phyloP scores from a whole-genome alignment of 2,888 invertebrate species.

The Sphaerophoria taeniata region DNA sequence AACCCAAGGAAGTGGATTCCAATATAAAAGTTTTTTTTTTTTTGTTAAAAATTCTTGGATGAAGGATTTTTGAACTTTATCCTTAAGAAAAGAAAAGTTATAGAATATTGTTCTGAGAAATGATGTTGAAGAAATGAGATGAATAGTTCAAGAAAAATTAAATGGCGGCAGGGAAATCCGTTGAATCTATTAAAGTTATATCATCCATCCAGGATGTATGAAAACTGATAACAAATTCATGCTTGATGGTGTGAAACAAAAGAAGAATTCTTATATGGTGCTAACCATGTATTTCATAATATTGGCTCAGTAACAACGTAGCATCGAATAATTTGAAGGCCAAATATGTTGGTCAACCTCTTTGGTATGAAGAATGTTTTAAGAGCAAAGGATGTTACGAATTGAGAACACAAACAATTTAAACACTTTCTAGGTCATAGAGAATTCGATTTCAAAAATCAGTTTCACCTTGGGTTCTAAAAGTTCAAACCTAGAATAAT shows the following conservation, averaged over 20 bases:
- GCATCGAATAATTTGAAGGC: too few species aligned
- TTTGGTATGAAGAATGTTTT: too few species aligned
- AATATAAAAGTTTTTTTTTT: slow-evolving; percentile 41
- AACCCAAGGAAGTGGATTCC: background rate
- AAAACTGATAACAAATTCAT: slow-evolving; percentile 10
- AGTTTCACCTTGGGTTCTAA: too few species aligned
- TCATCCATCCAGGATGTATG: background rate
- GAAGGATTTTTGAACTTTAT: slow-evolving; percentile 37
- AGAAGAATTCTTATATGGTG: background rate
- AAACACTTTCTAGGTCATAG: too few species aligned
- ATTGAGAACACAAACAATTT: too few species aligned
- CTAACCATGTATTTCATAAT: too few species aligned
- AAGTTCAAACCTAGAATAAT: too few species aligned
- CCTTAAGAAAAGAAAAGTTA: background rate
- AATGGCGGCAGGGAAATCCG: background rate
- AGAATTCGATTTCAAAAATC: too few species aligned
- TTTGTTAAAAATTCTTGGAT: slow-evolving; percentile 11
- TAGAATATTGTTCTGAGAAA: slow-evolving; percentile 4
- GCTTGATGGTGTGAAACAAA: slow-evolving; percentile 24
- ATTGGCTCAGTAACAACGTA: background rate
- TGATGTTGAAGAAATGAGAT: background rate
- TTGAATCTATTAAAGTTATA: too few species aligned
- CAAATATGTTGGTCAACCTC: too few species aligned
- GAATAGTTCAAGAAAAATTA: background rate
- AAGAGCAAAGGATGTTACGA: too few species aligned